A percentile compares a stretch with the other conserved stretches of the same genome.
Conservation (phyloP, 1,140 invertebrate genomes). For the Procambarus virginalis region DNA sequence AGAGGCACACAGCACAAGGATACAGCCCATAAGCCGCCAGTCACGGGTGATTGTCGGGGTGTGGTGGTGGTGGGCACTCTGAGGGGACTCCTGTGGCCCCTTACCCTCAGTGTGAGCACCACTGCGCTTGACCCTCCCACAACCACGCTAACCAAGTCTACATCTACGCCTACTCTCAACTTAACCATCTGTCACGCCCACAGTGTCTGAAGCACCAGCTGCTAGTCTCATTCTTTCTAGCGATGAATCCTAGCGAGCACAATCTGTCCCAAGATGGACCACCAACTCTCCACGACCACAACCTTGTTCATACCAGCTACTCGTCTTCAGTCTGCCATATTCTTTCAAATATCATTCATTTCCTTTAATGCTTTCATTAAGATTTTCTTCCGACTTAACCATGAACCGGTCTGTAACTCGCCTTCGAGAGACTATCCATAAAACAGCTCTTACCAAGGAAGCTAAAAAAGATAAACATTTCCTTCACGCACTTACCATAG, state of each 20-base stretch:
- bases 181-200: neutral
- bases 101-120: neutral
- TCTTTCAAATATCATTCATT: neutral
- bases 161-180: conserved; percentile 6
- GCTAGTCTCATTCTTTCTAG: neutral
- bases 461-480: neutral
- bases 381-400: neutral
- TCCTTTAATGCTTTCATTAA: neutral
- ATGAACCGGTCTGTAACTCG: neutral
- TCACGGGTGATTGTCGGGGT: neutral
- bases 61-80: neutral
- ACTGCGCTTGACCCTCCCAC: neutral
- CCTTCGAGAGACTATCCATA: neutral
- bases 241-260: neutral
- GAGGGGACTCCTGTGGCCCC: neutral
- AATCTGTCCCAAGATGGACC: conserved; percentile 2
- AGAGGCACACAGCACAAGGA: conserved; percentile 8
- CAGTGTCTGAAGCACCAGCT: neutral
- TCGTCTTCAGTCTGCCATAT: conserved; percentile 5
- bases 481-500: neutral
- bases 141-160: conserved; percentile 4
- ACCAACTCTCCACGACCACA: conserved; percentile 4
- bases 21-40: neutral
- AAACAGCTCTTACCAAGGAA: neutral
- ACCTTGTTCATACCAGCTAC: conserved; percentile 8